These are phyloP conservation scores for Zosterops borbonicus DNA, from an alignment of 2,113 vertebrate genomes.

Conservation along the genomic window DNA sequence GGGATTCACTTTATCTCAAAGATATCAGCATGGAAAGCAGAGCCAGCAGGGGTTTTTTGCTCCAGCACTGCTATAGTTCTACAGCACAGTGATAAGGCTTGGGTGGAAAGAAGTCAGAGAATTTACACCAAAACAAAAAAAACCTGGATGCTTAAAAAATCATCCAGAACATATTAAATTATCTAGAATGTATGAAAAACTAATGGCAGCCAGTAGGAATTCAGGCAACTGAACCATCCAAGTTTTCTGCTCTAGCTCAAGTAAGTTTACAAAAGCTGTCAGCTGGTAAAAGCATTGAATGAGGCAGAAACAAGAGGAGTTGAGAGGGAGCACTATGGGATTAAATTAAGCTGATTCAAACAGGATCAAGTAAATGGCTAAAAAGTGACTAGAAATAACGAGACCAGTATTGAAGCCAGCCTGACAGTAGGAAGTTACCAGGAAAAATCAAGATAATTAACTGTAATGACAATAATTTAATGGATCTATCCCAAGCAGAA, in stretches of 20 bases:
- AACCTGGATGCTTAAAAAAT: background rate
- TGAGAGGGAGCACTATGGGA: fast-evolving
- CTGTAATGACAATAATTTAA: background rate
- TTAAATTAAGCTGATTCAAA: background rate
- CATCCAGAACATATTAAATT: no score
- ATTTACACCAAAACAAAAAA: background rate
- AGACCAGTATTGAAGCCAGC: background rate
- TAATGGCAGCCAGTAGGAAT: background rate
- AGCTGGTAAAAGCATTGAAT: background rate
- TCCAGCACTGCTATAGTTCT: background rate
- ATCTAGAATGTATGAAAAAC: background rate
- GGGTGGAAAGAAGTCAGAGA: background rate
- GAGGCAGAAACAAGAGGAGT: background rate
- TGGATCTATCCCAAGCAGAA: background rate
- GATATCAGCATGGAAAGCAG: background rate
- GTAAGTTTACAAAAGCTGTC: background rate
- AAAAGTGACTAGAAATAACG: background rate
- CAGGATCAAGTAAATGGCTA: background rate
- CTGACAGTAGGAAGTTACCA: background rate
- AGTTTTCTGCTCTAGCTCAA: background rate
- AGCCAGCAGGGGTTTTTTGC: background rate
- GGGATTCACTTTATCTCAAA: background rate
- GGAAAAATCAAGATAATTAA: background rate
- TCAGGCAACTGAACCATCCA: background rate
- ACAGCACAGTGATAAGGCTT: fast-evolving